Evolutionary conservation across 2,888 invertebrate species (phyloP).

Genomic region (Himalopsyche tibetana): DNA sequence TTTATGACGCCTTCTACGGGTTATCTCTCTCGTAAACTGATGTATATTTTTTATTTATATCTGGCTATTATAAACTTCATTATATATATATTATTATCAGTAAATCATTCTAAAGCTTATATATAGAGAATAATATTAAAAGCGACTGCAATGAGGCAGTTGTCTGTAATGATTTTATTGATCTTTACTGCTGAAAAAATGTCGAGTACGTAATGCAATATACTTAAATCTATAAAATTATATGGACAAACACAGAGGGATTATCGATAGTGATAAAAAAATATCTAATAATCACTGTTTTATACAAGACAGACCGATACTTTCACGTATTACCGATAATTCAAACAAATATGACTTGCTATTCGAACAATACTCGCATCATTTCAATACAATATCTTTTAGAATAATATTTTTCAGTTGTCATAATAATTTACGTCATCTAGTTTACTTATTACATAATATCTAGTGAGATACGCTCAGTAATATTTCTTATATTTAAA

Average conservation of each 20-base stretch:
- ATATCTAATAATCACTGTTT: conserved; percentile 4
- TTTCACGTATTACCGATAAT: not conserved
- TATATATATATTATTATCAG: no score
- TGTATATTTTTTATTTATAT: no score
- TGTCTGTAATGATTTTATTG: no score
- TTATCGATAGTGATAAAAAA: not conserved
- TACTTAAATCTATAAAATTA: not conserved
- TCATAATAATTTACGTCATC: conserved; percentile 1
- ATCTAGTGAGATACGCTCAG: not conserved
- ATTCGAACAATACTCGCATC: not conserved
- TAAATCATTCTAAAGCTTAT: no score
- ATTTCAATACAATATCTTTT: conserved; percentile 10
- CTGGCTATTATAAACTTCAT: no score
- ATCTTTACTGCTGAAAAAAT: not conserved
- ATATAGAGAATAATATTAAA: no score
- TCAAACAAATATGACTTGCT: conserved; percentile 2
- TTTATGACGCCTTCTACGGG: no score
- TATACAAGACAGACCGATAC: not conserved
- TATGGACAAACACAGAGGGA: not conserved
- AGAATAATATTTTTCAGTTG: conserved; percentile 36
- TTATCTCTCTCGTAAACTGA: no score
- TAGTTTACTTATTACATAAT: conserved; percentile 5
- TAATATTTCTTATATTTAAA: conserved; percentile 19
- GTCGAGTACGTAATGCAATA: not conserved
- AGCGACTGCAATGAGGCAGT: no score